Evolutionary conservation across 37 sponge, comb jelly and placozoan species (phyloP).

Genomic region (Axinella damicornis): DNA sequence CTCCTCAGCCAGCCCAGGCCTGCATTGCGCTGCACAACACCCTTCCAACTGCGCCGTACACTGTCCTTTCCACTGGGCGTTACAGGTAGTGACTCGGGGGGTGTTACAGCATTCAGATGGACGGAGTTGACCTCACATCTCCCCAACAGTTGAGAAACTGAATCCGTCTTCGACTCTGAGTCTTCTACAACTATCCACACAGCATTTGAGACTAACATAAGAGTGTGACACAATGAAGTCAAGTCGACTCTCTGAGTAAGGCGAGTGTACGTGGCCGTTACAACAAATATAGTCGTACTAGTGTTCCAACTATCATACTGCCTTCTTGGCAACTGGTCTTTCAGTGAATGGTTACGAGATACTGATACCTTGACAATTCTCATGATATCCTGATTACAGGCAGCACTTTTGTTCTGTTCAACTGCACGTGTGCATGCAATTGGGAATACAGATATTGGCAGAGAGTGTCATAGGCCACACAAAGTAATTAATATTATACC

Average conservation of each 20-base stretch:
- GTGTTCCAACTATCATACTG: too few species aligned
- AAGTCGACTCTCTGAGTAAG: constrained; percentile 71
- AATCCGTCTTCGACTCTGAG: constrained; percentile 14
- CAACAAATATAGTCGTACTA: constrained; percentile 35
- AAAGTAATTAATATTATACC: too few species aligned
- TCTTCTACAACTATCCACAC: constrained; percentile 80
- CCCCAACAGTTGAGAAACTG: constrained; percentile 34
- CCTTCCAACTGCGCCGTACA: neutral
- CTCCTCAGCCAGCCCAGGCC: constrained; percentile 29
- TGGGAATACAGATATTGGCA: too few species aligned
- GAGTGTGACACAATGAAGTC: constrained; percentile 58
- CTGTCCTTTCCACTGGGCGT: too few species aligned
- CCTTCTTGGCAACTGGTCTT: too few species aligned
- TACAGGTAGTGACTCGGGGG: neutral
- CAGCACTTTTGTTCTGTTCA: too few species aligned
- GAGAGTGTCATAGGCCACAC: too few species aligned
- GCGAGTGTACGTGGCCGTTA: constrained; percentile 76
- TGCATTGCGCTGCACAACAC: constrained; percentile 62
- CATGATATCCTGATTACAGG: too few species aligned
- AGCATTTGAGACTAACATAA: constrained; percentile 56
- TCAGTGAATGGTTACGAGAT: too few species aligned
- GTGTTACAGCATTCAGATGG: constrained; percentile 13
- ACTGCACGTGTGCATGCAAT: too few species aligned
- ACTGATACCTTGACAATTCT: too few species aligned
- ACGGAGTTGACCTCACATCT: constrained; percentile 29